Conservation (phyloP, 2,797 vertebrate species). For the Protonibea diacanthus region DNA sequence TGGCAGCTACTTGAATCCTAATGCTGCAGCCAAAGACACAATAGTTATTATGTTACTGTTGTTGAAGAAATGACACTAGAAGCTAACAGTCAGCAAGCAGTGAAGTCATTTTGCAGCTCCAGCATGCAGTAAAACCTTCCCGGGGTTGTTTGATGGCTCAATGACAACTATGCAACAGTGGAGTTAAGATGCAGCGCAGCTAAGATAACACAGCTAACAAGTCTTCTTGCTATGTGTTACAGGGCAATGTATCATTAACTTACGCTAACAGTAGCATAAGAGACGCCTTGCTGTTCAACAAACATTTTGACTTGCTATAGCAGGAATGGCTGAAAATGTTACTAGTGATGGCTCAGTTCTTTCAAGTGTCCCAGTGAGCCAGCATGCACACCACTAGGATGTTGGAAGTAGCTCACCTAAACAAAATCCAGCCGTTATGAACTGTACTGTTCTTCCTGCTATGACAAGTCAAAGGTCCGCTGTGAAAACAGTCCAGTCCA, state of each 20-base stretch:
- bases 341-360: neutral
- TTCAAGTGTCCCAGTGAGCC: neutral
- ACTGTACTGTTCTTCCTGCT: neutral
- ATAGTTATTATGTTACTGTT: neutral
- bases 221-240: neutral
- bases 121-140: conserved; percentile 16
- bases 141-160: conserved; percentile 31
- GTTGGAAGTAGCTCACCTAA: neutral
- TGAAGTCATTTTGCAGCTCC: conserved; percentile 4
- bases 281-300: neutral
- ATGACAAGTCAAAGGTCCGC: neutral
- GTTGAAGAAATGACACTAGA: conserved; percentile 27
- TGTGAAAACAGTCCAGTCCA: neutral
- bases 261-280: conserved; percentile 1
- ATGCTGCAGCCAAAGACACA: conserved; percentile 33
- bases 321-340: neutral
- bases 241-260: neutral
- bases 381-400: neutral
- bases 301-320: neutral
- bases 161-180: conserved; percentile 40
- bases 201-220: neutral
- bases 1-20: conserved; percentile 57
- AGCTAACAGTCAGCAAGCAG: conserved; percentile 17
- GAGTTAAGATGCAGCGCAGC: conserved; percentile 19
- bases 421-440: neutral